Evolutionary conservation across 2,888 invertebrate genomes (phyloP).

Genomic region (Parasteatoda lunata): DNA sequence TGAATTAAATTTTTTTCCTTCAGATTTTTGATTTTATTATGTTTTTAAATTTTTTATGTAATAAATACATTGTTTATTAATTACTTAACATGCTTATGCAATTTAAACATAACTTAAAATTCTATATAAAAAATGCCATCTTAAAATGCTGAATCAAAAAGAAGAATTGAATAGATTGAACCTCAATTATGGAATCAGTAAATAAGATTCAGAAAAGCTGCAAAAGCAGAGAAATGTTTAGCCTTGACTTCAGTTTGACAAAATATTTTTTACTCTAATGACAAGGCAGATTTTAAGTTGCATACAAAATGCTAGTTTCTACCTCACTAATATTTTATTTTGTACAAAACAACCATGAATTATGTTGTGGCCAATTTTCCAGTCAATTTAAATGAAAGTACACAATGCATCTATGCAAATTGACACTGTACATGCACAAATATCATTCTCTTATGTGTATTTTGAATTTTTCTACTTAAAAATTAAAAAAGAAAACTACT

Average conservation of each 20-base stretch:
- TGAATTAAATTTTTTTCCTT: not conserved
- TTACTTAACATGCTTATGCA: too few species aligned
- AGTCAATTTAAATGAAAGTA: slow-evolving; percentile 53
- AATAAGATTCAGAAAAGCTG: slow-evolving; percentile 3
- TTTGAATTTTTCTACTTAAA: too few species aligned
- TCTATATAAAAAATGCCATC: not conserved
- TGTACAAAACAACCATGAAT: slow-evolving; percentile 60
- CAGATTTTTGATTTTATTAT: not conserved
- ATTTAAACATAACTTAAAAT: too few species aligned
- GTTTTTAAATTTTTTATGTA: not conserved
- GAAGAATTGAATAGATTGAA: slow-evolving; percentile 18
- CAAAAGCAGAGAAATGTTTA: not conserved
- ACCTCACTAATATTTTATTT: slow-evolving; percentile 66
- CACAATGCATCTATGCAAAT: slow-evolving; percentile 60
- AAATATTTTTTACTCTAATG: slow-evolving; percentile 59
- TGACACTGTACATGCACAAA: not conserved
- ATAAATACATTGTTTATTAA: too few species aligned
- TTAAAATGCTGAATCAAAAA: not conserved
- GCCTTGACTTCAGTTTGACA: slow-evolving; percentile 59
- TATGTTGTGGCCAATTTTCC: slow-evolving; percentile 52
- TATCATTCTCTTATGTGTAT: too few species aligned
- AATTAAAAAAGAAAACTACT: too few species aligned
- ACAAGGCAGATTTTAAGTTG: slow-evolving; percentile 55
- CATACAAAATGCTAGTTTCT: slow-evolving; percentile 67
- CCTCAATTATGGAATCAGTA: not conserved